Conservation (phyloP, 1,140 invertebrate genomes). For the Oscheius sp. region DNA sequence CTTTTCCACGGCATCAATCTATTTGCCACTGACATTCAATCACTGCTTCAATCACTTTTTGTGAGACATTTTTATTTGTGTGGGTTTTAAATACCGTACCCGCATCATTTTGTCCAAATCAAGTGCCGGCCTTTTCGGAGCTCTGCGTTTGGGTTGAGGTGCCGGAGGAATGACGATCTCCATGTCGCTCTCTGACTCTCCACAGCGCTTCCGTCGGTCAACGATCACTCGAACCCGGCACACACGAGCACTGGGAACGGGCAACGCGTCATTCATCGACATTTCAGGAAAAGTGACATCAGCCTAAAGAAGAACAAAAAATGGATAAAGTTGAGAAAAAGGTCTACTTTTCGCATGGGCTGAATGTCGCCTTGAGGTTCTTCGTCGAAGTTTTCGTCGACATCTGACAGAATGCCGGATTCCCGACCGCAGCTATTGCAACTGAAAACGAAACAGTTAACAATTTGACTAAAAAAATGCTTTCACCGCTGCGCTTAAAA, state of each 20-base stretch:
- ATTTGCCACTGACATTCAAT: too few species aligned
- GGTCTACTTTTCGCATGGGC: not conserved
- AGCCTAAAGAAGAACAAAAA: not conserved
- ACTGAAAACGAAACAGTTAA: not conserved
- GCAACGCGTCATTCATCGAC: not conserved
- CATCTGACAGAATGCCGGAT: not conserved
- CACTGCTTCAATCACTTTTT: too few species aligned
- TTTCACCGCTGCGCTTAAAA: too few species aligned
- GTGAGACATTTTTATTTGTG: too few species aligned
- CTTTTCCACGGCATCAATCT: too few species aligned
- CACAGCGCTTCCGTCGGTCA: not conserved
- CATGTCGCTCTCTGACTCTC: not conserved
- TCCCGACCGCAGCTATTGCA: not conserved
- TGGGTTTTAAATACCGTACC: too few species aligned
- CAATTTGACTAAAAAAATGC: too few species aligned
- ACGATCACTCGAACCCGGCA: not conserved
- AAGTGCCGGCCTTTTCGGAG: not conserved
- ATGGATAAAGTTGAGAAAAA: not conserved
- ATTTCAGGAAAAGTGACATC: not conserved
- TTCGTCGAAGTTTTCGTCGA: not conserved
- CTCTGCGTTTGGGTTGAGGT: not conserved
- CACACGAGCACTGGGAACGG: not conserved
- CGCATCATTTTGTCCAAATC: slow-evolving; percentile 5
- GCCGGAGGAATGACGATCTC: not conserved
- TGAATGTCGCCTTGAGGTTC: too few species aligned